Conservation (phyloP, 2,888 invertebrate species). For the Protodeltote pygarga region DNA sequence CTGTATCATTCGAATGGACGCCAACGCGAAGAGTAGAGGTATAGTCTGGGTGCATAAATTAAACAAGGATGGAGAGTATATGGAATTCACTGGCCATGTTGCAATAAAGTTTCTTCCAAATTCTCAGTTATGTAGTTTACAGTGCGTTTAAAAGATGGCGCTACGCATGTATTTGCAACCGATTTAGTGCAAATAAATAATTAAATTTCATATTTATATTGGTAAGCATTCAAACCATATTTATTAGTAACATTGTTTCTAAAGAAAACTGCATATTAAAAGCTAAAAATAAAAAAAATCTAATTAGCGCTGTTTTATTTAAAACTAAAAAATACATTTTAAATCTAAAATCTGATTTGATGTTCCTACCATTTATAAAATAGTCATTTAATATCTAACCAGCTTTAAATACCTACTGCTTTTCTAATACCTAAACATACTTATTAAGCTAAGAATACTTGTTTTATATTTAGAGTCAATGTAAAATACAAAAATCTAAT, state of each 20-base stretch:
- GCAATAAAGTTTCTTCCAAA: conserved; percentile 70
- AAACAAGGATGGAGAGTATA: conserved; percentile 65
- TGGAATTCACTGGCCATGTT: conserved; percentile 69
- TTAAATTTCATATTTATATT: background rate
- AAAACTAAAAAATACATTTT: background rate
- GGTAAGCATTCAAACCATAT: conserved; percentile 25
- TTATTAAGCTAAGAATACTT: too few species aligned
- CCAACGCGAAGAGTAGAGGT: conserved; percentile 63
- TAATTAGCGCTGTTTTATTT: background rate
- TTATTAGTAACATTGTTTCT: background rate
- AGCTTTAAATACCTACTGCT: background rate
- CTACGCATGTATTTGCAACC: conserved; percentile 48
- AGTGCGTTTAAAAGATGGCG: conserved; percentile 77
- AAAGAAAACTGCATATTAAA: background rate
- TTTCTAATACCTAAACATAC: too few species aligned
- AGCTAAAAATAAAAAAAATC: background rate
- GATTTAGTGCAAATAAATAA: conserved; percentile 14
- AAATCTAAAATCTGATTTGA: background rate
- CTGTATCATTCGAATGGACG: conserved; percentile 60
- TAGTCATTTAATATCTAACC: too few species aligned
- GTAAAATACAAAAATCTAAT: too few species aligned
- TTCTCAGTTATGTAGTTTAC: conserved; percentile 65
- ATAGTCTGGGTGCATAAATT: conserved; percentile 54
- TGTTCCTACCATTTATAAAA: background rate
- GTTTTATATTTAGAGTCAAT: too few species aligned